Base-by-base conservation (phyloP, 2,113 vertebrate genomes). In the Paedocypris sp. region DNA sequence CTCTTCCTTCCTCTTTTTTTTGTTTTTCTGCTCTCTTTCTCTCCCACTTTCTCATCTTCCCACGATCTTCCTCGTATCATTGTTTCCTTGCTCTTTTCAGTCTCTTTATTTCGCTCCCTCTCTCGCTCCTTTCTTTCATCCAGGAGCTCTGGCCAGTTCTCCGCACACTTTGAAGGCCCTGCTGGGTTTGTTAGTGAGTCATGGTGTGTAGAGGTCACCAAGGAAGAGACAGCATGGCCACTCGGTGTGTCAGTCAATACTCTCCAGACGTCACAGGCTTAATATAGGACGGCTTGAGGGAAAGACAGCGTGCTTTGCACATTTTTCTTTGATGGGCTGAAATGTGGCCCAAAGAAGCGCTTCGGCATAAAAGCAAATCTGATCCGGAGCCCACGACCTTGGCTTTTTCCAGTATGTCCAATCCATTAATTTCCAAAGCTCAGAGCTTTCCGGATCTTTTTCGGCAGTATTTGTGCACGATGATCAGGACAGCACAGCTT, bases 171-270 rank as follows among this genome's bases (percentile, higher is more conserved):
- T 13, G 9, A 46, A 57, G 61, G 26, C 22, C 28, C 62, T 43
- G 56, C 61, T 64, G 20, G 16, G 41, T 54, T 47, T 22, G 9
- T 16, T 13, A 45, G 47, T 49, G 68, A 70, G 62, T 66, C 68
- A 66, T 38, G 26, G 35, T 31, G 25, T 46, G 18, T 47, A 28
- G 45, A 66, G 63, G 68, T 62, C 68, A 60, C 42, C 19, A 26
- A 60, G 33, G 47, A 48, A 52, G 49, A 48, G 46, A 63, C 43
- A 49, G 41, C 41, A 68, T 52, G 51, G 56, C 38, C 26, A 35
- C 65, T 68, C 25, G 16, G 49, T 63, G 50, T 67, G 56, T 72
- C 65, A 64, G 70, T 68, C 70, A 72, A 57, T 72, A 49, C 50
- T 56, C 23, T 53, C 2, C 50, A 42, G 45, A 47, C 57, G 64